Evolutionary conservation across 2,888 invertebrate genomes (phyloP), one percentile per base, ranked within the genome.

Genomic region (Caenorhabditis afra): DNA sequence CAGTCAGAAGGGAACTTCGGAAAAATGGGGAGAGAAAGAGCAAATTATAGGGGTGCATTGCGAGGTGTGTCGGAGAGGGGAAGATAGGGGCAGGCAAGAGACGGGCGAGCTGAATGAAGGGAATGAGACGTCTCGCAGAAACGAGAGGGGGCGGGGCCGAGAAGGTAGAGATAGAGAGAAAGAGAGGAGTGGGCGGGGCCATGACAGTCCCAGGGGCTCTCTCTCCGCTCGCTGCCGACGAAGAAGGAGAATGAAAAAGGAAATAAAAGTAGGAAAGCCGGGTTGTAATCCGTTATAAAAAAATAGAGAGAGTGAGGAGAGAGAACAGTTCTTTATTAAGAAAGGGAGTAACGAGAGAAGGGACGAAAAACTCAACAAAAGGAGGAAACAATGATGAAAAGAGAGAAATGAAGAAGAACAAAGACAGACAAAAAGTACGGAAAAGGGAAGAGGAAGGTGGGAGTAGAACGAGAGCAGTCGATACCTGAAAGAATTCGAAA

Each of bases 401-500:
- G 37, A 45, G 23, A 37, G 39, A 52, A 29, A 16, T 23, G 16
- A 52, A 45, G 3, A 4, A 50, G 52, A 23, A 18, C 62, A 52
- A 45, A 79, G 61, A 73, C 83, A 86, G 22, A 7, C 29, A 29
- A 29, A 29, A 29, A 53, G 59, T 29, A 7, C 7, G 7, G 37
- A 29, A 67, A 53, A 47, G 77, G 55, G 73, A 85, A 86, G 29
- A 53, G 58, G 50, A 76, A 29, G 61, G 81, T 80, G 52, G 82
- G 65, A 53, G 83, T 81, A 55, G 83, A 81, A 14, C 29, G 83
- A 85, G 67, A 85, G 67, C 47, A 81, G 41, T 79, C 62, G 82
- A 55, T 62, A n/a, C 87, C 87, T 59, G 87, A 79, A 82, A 85
- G 87, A 37, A 85, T 81, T 61, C 75, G 82, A 76, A 79, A 75